These are phyloP conservation scores for Platycnemis pennipes DNA, from an alignment of 2,888 invertebrate species.

Conservation along the genomic window DNA sequence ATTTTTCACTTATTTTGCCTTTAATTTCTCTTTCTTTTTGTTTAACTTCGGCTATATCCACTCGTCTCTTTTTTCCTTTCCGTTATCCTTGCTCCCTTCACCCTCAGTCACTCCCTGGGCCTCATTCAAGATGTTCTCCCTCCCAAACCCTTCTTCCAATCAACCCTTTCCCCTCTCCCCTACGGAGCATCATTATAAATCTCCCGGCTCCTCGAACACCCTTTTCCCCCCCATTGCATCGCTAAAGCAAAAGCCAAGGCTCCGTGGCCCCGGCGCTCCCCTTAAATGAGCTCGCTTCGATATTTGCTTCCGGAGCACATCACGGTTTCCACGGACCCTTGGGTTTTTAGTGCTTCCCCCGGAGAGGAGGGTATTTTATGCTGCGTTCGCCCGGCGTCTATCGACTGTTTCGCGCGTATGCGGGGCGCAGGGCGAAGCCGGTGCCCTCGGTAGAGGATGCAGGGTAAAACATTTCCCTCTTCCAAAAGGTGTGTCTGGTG, in stretches of 20 bases:
- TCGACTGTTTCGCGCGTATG: background rate
- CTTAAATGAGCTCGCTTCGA: constrained; percentile 11
- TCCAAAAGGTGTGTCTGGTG: too few species aligned
- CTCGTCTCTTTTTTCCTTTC: background rate
- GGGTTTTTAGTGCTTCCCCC: background rate
- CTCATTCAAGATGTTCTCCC: too few species aligned
- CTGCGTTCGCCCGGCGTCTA: background rate
- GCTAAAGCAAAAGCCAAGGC: background rate
- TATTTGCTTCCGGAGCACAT: constrained; percentile 10
- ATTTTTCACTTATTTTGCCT: too few species aligned
- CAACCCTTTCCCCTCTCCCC: background rate
- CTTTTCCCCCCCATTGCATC: background rate
- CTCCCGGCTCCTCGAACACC: background rate
- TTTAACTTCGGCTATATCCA: too few species aligned
- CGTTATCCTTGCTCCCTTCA: background rate
- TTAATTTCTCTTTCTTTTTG: too few species aligned
- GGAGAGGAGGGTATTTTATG: background rate
- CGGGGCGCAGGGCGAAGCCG: background rate
- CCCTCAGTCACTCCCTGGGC: background rate
- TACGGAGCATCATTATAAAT: background rate
- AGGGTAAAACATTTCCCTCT: too few species aligned
- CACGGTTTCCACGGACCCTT: constrained; percentile 6
- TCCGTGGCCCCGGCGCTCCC: background rate
- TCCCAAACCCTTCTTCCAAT: too few species aligned
- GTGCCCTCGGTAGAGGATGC: too few species aligned